phyloP scores from a whole-genome alignment of 1,140 invertebrate species.

The Druon quercuslanigerum region DNA sequence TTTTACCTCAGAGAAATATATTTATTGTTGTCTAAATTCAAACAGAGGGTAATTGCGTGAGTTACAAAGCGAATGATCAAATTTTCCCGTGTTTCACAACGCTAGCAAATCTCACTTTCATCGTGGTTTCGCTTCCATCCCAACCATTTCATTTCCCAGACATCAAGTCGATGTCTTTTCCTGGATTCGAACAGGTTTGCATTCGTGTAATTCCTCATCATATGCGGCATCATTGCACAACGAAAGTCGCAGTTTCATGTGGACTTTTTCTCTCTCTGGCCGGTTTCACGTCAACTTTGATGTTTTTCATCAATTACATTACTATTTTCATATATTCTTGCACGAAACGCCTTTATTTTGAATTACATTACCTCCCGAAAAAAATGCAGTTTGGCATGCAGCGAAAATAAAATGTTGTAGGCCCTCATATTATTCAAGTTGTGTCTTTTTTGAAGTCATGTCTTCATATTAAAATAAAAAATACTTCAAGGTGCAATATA shows the following conservation, averaged over 20 bases:
- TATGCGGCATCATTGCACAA: neutral
- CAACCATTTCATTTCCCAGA: neutral
- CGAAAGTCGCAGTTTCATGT: too few relatives aligned
- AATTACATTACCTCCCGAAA: too few relatives aligned
- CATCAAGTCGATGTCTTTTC: neutral
- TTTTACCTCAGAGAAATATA: neutral
- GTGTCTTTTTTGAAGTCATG: neutral
- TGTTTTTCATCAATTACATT: too few relatives aligned
- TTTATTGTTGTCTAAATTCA: neutral
- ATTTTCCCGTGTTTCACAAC: conserved; percentile 7
- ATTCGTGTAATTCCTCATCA: neutral
- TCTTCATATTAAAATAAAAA: neutral
- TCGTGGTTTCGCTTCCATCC: neutral
- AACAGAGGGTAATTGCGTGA: conserved; percentile 20
- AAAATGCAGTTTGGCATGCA: too few relatives aligned
- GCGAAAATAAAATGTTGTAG: too few relatives aligned
- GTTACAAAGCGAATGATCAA: conserved; percentile 20
- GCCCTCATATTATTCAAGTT: too few relatives aligned
- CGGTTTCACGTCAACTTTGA: too few relatives aligned
- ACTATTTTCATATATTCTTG: too few relatives aligned
- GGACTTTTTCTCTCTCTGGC: too few relatives aligned
- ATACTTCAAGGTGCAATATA: conserved; percentile 7
- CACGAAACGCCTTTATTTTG: too few relatives aligned
- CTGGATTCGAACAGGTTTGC: neutral
- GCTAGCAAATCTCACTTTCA: conserved; percentile 10